These are phyloP conservation scores for Subacronicta megacephala DNA, from an alignment of 2,888 invertebrate species.

Conservation along the genomic window DNA sequence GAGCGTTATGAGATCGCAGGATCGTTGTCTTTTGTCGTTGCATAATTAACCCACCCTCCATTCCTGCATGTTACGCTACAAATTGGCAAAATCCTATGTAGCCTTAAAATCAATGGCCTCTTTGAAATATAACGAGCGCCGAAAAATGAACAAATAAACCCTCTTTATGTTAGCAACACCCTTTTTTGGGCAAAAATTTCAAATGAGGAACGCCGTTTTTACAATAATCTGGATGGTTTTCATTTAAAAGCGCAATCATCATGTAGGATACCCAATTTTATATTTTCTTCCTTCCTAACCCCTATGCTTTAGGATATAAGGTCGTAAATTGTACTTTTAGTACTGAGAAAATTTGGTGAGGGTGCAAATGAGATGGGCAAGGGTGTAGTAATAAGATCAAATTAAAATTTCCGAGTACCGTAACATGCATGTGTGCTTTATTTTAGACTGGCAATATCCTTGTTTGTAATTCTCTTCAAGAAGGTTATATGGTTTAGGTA, in stretches of 20 bases:
- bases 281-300: background rate
- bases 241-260: conserved; percentile 61
- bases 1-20: conserved; percentile 3
- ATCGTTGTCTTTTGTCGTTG: conserved; percentile 1
- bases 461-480: conserved; percentile 38
- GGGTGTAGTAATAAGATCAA: conserved; percentile 63
- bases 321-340: conserved; percentile 18
- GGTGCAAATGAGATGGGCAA: conserved; percentile 63
- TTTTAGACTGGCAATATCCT: conserved; percentile 43
- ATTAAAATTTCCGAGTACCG: conserved; percentile 64
- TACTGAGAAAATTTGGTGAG: conserved; percentile 7
- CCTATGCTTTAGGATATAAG: conserved; percentile 12
- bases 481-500: conserved; percentile 38
- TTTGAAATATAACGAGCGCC: conserved; percentile 20
- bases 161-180: conserved; percentile 28
- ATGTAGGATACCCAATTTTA: conserved; percentile 20
- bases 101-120: conserved; percentile 26
- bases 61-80: background rate
- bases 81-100: conserved; percentile 7
- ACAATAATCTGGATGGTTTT: conserved; percentile 59
- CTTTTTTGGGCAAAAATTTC: conserved; percentile 39
- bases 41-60: background rate
- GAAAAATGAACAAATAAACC: conserved; percentile 29
- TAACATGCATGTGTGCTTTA: conserved; percentile 60
- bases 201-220: conserved; percentile 60